These are phyloP conservation scores for Epinotia brunnichana DNA, from an alignment of 2,888 invertebrate genomes.

Conservation along the genomic window DNA sequence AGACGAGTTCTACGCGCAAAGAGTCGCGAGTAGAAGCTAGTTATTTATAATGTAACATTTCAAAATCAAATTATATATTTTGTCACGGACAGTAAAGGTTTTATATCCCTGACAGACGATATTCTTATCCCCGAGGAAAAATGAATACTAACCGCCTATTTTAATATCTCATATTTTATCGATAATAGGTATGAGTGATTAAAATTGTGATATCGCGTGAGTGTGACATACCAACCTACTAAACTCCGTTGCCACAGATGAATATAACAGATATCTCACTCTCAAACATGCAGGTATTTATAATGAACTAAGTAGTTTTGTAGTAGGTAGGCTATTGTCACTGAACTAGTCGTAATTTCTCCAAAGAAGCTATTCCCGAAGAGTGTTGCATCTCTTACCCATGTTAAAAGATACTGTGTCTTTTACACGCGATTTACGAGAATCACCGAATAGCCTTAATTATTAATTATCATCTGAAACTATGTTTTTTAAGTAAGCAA, in stretches of 20 bases:
- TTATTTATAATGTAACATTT: neutral
- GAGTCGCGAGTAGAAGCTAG: too few relatives aligned
- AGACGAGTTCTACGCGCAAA: too few relatives aligned
- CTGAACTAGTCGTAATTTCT: too few relatives aligned
- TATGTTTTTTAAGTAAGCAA: too few relatives aligned
- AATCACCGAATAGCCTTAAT: too few relatives aligned
- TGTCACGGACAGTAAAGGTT: too few relatives aligned
- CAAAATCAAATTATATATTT: neutral
- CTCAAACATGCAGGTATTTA: neutral
- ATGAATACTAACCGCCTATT: neutral
- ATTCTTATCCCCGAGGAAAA: neutral
- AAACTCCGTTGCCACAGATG: constrained; percentile 12
- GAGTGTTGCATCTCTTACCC: too few relatives aligned
- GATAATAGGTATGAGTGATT: constrained; percentile 25
- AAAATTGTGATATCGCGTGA: constrained; percentile 30
- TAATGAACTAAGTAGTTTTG: neutral
- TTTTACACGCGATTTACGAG: neutral
- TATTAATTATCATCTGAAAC: too few relatives aligned
- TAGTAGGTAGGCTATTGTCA: too few relatives aligned
- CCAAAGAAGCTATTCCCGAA: too few relatives aligned
- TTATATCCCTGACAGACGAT: neutral
- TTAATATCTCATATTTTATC: constrained; percentile 22
- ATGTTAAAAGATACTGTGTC: too few relatives aligned
- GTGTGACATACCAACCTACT: constrained; percentile 24
- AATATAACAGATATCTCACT: constrained; percentile 3